Conservation (phyloP, 2,113 vertebrate genomes). For the Casuarius casuarius region DNA sequence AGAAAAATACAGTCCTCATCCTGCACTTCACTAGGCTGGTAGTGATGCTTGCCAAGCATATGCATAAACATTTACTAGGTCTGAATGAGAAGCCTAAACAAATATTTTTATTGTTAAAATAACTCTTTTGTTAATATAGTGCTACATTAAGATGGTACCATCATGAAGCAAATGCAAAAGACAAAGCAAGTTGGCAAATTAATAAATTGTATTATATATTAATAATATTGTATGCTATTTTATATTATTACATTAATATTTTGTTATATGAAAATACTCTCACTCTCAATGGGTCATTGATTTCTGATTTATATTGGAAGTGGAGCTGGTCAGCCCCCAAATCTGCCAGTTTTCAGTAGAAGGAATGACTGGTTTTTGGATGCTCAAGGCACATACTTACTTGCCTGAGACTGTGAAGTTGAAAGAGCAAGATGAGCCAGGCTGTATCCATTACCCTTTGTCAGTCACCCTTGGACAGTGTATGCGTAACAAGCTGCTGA, state of each 20-base stretch:
- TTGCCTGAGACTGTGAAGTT: neutral
- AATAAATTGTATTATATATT: no score
- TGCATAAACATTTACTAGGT: fast-evolving
- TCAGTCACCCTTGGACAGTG: neutral
- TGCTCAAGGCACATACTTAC: neutral
- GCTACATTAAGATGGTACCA: neutral
- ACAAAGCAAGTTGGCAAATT: neutral
- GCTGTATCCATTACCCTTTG: fast-evolving
- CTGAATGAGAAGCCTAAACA: neutral
- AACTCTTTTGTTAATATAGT: neutral
- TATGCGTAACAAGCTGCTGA: fast-evolving
- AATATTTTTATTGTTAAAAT: neutral
- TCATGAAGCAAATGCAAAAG: neutral
- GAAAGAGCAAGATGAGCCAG: neutral
- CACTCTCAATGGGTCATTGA: neutral
- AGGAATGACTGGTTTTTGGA: neutral
- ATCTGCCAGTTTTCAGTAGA: neutral
- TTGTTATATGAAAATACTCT: neutral
- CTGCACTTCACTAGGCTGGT: neutral
- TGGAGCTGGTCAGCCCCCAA: neutral
- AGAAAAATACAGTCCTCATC: neutral
- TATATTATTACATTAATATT: neutral
- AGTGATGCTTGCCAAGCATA: neutral
- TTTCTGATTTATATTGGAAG: neutral
- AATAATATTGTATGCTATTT: no score